Evolutionary conservation across 2,797 vertebrate species (phyloP).

Genomic region (Netta rufina): DNA sequence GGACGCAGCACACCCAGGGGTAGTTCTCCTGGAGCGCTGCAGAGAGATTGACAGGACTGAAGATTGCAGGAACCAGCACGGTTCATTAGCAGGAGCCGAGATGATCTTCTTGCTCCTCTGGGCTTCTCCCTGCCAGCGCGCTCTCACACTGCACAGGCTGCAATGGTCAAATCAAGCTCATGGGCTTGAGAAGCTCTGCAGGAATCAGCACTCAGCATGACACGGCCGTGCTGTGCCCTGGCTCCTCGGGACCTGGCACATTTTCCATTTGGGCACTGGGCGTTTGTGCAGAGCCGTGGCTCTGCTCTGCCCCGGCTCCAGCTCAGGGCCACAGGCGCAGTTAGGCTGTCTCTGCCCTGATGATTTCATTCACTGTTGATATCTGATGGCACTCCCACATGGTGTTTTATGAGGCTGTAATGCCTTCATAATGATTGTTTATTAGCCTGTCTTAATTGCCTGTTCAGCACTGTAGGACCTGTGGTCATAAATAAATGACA

Average conservation of each 20-base stretch:
- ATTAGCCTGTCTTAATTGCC: not conserved
- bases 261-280: not conserved
- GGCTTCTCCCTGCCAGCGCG: not conserved
- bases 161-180: not conserved
- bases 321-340: not conserved
- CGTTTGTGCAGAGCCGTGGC: not conserved
- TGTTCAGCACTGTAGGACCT: not conserved
- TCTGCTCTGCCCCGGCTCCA: rapidly evolving
- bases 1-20: conserved; percentile 79
- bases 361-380: not conserved
- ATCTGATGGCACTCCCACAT: not conserved
- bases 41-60: conserved; percentile 76
- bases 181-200: not conserved
- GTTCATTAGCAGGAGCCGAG: not conserved
- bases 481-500: not conserved
- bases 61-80: not conserved
- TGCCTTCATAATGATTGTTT: not conserved
- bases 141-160: not conserved
- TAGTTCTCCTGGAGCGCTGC: conserved; percentile 74
- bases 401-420: not conserved
- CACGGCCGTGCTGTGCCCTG: rapidly evolving
- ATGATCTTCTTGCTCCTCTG: not conserved
- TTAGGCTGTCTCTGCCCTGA: not conserved
- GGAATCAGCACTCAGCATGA: not conserved
- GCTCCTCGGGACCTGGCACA: not conserved